phyloP scores from a whole-genome alignment of 2,888 invertebrate species.

The Icerya purchasi region DNA sequence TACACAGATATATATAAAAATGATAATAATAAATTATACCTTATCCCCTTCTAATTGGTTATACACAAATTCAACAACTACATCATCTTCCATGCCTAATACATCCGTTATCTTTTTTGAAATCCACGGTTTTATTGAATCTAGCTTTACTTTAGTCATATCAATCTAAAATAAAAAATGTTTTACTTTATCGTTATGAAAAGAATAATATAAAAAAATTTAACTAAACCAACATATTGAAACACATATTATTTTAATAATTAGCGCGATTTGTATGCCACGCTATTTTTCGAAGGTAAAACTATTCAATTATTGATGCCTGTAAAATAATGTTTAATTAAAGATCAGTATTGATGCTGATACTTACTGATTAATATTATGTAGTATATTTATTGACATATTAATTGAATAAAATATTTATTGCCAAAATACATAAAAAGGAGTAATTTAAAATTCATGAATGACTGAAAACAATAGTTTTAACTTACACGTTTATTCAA shows the following conservation, averaged over 20 bases:
- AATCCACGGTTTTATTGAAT: slow-evolving; percentile 97
- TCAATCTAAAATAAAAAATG: slow-evolving; percentile 72
- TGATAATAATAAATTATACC: slow-evolving; percentile 30
- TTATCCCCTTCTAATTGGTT: slow-evolving; percentile 87
- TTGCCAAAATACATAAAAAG: no score
- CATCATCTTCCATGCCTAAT: slow-evolving; percentile 94
- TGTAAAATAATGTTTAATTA: no score
- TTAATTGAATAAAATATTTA: no score
- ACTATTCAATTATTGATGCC: no score
- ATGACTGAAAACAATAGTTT: background rate
- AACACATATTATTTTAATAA: no score
- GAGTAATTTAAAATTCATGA: background rate
- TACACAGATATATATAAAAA: background rate
- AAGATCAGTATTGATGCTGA: no score
- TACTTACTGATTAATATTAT: no score
- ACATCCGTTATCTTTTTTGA: slow-evolving; percentile 88
- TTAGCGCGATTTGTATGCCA: no score
- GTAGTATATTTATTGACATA: background rate
- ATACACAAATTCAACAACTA: slow-evolving; percentile 94
- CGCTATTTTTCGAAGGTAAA: no score
- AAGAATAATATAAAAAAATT: no score
- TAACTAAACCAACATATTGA: no score
- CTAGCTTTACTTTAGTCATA: slow-evolving; percentile 93
- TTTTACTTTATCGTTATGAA: no score
- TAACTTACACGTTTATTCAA: slow-evolving; percentile 61